phyloP scores from a whole-genome alignment of 2,888 invertebrate genomes.

The Abscondita cerata region DNA sequence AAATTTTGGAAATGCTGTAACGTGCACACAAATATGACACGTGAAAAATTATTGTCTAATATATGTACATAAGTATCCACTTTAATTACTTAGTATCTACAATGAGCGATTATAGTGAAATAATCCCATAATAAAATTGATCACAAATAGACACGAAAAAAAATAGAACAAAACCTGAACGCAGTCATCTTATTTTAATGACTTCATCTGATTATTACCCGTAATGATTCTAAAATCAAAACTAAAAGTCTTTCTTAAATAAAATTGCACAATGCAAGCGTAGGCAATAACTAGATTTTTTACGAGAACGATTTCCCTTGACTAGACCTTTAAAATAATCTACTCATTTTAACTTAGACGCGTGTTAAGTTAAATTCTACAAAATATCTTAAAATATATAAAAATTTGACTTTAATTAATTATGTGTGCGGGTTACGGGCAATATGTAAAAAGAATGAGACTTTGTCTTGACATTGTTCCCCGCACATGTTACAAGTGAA shows the following conservation, averaged over 20 bases:
- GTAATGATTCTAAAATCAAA: constrained; percentile 25
- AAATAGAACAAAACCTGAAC: background rate
- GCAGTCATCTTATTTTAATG: background rate
- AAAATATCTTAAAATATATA: background rate
- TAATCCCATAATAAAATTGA: too few relatives aligned
- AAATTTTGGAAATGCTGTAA: constrained; percentile 30
- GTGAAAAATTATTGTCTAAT: constrained; percentile 20
- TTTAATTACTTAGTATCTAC: background rate
- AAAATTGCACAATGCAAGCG: constrained; percentile 43
- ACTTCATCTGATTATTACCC: constrained; percentile 19
- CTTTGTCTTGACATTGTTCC: constrained; percentile 78
- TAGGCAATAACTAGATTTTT: constrained; percentile 31
- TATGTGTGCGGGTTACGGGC: constrained; percentile 74
- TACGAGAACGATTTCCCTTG: constrained; percentile 25
- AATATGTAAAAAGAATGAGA: constrained; percentile 89
- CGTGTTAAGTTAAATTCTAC: background rate
- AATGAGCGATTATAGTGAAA: too few relatives aligned
- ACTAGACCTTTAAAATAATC: constrained; percentile 32
- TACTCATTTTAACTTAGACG: constrained; percentile 5
- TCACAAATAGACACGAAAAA: background rate
- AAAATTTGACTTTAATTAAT: constrained; percentile 2
- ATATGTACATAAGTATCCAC: constrained; percentile 27
- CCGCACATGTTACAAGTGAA: constrained; percentile 98
- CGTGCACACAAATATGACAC: constrained; percentile 14
- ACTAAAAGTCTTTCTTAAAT: constrained; percentile 29